Percentiles rank a stretch among this genome's conserved stretches.
Conservation (phyloP, 2,113 vertebrate species). For the Gavialis gangeticus region DNA sequence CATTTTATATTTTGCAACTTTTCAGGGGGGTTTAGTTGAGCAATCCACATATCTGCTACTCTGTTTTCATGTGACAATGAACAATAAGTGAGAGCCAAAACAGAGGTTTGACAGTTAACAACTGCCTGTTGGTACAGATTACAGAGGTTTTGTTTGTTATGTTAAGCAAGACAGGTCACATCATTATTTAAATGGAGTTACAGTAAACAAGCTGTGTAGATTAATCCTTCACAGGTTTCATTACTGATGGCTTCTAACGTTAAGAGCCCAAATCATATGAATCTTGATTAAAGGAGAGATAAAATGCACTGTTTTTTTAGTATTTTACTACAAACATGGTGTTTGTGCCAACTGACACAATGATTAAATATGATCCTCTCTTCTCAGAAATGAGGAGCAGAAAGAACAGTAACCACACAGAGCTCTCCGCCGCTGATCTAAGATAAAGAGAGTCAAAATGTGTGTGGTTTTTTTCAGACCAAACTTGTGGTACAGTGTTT, state of each 20-base stretch:
- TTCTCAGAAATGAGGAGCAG: conserved; percentile 70
- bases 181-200: conserved; percentile 24
- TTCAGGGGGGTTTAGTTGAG: neutral
- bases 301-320: conserved; percentile 47
- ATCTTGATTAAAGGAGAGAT: conserved; percentile 66
- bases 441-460: conserved; percentile 59
- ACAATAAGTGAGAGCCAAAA: conserved; percentile 32
- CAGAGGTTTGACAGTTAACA: neutral
- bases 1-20: neutral
- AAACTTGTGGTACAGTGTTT: conserved; percentile 38
- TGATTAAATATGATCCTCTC: conserved; percentile 62
- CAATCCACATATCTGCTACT: neutral
- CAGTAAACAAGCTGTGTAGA: conserved; percentile 56
- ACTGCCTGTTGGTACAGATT: conserved; percentile 54
- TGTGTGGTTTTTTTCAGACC: conserved; percentile 71
- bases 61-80: conserved; percentile 24
- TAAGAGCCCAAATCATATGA: neutral
- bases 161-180: conserved; percentile 10
- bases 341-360: conserved; percentile 74
- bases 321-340: conserved; percentile 64
- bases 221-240: conserved; percentile 33
- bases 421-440: conserved; percentile 49
- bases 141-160: conserved; percentile 10
- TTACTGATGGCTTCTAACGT: conserved; percentile 23
- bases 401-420: conserved; percentile 59